Percentiles rank a stretch among this genome's conserved stretches.
Conservation (phyloP, 2,797 vertebrate species). For the Poecile montanus region DNA sequence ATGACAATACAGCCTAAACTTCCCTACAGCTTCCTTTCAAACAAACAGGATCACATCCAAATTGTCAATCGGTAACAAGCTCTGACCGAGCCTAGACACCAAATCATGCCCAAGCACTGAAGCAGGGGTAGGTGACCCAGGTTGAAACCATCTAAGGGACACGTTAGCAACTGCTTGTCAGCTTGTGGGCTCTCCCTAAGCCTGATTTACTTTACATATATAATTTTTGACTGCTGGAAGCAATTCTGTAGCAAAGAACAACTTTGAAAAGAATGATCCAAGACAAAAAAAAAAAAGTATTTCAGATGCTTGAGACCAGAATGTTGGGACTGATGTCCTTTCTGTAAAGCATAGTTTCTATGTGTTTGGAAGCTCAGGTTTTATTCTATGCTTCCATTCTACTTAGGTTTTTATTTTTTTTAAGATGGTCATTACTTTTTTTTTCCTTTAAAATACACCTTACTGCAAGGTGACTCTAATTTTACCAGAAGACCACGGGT, state of each 20-base stretch:
- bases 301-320: neutral
- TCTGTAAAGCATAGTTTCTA: neutral
- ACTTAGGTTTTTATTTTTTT: neutral
- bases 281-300: neutral
- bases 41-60: neutral
- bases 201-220: neutral
- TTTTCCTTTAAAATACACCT: neutral
- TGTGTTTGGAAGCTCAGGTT: neutral
- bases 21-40: neutral
- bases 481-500: neutral
- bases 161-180: neutral
- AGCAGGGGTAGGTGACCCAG: neutral
- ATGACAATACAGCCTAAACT: neutral
- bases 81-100: neutral
- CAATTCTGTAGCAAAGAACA: neutral
- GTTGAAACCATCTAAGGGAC: neutral
- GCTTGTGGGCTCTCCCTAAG: neutral
- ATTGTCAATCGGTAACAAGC: neutral
- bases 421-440: neutral
- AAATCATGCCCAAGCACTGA: neutral
- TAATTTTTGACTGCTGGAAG: neutral
- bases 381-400: neutral
- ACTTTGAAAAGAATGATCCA: neutral
- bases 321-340: neutral
- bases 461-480: neutral